Evolutionary conservation across 2,113 vertebrate genomes (phyloP).

Genomic region (Percina caprodes): DNA sequence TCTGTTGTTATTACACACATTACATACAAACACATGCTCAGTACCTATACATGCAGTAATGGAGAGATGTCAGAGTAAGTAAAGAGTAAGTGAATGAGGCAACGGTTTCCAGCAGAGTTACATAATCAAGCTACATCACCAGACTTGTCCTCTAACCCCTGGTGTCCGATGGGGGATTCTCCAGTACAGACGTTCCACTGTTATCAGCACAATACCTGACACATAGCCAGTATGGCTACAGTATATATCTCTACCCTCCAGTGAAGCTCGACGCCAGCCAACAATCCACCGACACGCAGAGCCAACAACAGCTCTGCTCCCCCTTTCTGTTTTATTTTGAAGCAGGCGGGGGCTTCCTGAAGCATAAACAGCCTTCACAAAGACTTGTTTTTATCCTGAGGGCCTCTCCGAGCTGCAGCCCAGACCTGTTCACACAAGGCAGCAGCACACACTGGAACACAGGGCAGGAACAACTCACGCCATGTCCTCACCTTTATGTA

Average conservation of each 20-base stretch:
- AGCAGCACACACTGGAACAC: not conserved
- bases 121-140: not conserved
- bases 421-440: conserved; percentile 24
- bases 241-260: not conserved
- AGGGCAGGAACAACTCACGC: no score
- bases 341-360: conserved; percentile 62
- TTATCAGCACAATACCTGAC: not conserved
- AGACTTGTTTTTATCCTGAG: conserved; percentile 42
- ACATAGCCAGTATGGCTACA: not conserved
- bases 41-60: no score
- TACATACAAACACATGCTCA: no score
- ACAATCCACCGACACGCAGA: conserved; percentile 20
- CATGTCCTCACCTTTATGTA: not conserved
- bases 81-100: no score
- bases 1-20: no score
- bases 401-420: conserved; percentile 51
- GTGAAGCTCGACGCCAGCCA: not conserved
- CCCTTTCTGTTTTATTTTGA: conserved; percentile 47
- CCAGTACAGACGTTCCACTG: not conserved
- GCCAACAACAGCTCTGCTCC: conserved; percentile 49
- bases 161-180: not conserved
- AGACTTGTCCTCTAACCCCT: not conserved
- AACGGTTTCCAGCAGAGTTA: no score
- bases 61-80: no score
- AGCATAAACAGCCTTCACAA: conserved; percentile 55